A percentile compares a stretch with the other conserved stretches of the same genome.
Conservation (phyloP, 1,140 invertebrate species). For the Chymomyza costata region DNA sequence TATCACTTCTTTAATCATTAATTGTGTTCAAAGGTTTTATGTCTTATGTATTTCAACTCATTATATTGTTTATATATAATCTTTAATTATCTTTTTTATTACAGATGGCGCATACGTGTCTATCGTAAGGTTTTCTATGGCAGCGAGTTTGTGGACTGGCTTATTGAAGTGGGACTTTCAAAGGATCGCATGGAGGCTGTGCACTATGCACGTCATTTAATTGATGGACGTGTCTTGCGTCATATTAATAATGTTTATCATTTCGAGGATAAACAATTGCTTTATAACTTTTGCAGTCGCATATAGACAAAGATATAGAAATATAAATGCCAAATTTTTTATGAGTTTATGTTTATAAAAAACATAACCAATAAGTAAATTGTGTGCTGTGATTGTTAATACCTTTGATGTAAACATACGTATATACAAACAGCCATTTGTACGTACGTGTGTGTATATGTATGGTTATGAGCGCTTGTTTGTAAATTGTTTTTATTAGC, state of each 20-base stretch:
- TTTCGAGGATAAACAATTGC: slow-evolving; percentile 84
- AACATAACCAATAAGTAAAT: slow-evolving; percentile 45
- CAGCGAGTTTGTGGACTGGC: slow-evolving; percentile 89
- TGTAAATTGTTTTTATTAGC: no score
- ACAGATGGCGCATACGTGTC: slow-evolving; percentile 82
- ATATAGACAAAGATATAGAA: slow-evolving; percentile 35
- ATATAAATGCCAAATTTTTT: slow-evolving; percentile 62
- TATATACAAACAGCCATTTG: slow-evolving; percentile 38
- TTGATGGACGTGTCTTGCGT: slow-evolving; percentile 87
- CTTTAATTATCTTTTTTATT: slow-evolving; percentile 1
- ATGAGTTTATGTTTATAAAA: slow-evolving; percentile 45
- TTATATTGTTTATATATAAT: neutral
- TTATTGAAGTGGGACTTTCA: slow-evolving; percentile 86
- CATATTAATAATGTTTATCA: slow-evolving; percentile 89
- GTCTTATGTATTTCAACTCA: neutral
- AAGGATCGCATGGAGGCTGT: slow-evolving; percentile 85
- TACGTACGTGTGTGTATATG: slow-evolving; percentile 9
- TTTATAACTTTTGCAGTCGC: slow-evolving; percentile 81
- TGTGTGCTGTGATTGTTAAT: slow-evolving; percentile 61
- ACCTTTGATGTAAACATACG: slow-evolving; percentile 7
- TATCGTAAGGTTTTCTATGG: slow-evolving; percentile 90
- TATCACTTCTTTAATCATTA: no score
- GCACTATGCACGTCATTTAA: slow-evolving; percentile 87
- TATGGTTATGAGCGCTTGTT: no score
- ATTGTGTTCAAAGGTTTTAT: no score